Conservation (phyloP, 2,113 vertebrate species). For the Hippocampus guttulatus region DNA sequence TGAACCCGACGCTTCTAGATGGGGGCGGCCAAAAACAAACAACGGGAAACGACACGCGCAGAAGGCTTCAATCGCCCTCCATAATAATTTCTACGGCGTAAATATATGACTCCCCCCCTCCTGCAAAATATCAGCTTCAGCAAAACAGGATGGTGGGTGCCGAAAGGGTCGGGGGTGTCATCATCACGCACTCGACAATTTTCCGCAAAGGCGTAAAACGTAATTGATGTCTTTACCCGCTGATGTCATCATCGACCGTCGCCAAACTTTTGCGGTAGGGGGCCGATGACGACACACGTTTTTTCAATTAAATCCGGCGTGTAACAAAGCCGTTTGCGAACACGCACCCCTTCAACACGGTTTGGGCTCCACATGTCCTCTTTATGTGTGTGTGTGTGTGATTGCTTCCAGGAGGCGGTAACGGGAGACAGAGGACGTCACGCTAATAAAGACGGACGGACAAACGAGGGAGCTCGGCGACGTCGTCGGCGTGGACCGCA, state of each 20-base stretch:
- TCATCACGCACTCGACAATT: conserved; percentile 10
- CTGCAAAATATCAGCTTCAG: no score
- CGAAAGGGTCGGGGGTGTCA: no score
- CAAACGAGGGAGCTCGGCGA: conserved; percentile 65
- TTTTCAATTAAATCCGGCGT: background rate
- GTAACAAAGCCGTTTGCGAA: background rate
- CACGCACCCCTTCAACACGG: background rate
- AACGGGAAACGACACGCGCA: background rate
- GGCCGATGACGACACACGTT: conserved; percentile 3
- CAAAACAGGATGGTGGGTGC: no score
- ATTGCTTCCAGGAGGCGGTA: conserved; percentile 60
- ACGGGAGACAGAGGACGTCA: conserved; percentile 66
- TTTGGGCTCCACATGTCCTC: background rate
- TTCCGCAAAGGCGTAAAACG: conserved; percentile 58
- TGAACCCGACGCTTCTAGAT: background rate
- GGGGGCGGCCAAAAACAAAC: no score
- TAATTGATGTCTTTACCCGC: conserved; percentile 53
- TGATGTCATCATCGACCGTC: conserved; percentile 66
- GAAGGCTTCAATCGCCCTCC: background rate
- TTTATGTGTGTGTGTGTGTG: background rate
- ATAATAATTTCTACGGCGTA: no score
- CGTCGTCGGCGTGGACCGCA: conserved; percentile 58
- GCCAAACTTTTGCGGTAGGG: conserved; percentile 56
- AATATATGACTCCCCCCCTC: no score
- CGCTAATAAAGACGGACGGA: conserved; percentile 29